These are phyloP conservation scores for Elegia similella DNA, from an alignment of 2,888 invertebrate genomes.

Conservation along the genomic window DNA sequence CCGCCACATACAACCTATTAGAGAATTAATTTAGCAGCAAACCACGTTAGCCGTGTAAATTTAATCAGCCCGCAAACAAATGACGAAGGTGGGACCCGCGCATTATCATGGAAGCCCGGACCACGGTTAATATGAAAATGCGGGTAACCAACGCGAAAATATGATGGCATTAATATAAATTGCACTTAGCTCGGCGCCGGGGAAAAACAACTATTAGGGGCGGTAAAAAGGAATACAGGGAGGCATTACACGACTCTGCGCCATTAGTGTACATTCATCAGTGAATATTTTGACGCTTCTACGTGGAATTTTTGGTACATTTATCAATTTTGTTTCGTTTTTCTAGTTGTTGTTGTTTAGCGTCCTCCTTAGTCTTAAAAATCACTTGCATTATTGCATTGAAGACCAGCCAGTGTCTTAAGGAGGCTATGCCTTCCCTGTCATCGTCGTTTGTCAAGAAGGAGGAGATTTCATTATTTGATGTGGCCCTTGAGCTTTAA, in stretches of 20 bases:
- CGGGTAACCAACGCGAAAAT: conserved; percentile 73
- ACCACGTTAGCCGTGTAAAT: conserved; percentile 68
- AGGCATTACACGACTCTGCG: conserved; percentile 34
- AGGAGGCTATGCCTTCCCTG: no score
- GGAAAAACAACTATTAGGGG: conserved; percentile 60
- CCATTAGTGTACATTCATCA: conserved; percentile 27
- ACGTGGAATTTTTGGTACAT: background rate
- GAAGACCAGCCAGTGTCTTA: no score
- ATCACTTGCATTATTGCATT: no score
- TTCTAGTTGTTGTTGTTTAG: no score
- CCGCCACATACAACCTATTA: conserved; percentile 39
- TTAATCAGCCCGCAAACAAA: conserved; percentile 75
- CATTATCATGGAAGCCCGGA: conserved; percentile 65
- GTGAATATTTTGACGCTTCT: conserved; percentile 9
- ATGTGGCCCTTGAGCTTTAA: no score
- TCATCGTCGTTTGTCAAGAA: no score
- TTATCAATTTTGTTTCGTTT: background rate
- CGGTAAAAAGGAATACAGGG: conserved; percentile 33
- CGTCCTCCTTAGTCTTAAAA: no score
- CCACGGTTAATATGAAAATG: conserved; percentile 74
- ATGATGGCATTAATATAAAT: conserved; percentile 77
- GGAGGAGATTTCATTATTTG: no score
- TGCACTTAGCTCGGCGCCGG: conserved; percentile 60
- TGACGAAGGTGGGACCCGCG: conserved; percentile 69
- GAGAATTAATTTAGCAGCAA: conserved; percentile 57